A percentile compares a stretch with the other conserved stretches of the same genome.
phyloP scores from a whole-genome alignment of 2,113 vertebrate genomes.

The Dissostichus mawsoni region DNA sequence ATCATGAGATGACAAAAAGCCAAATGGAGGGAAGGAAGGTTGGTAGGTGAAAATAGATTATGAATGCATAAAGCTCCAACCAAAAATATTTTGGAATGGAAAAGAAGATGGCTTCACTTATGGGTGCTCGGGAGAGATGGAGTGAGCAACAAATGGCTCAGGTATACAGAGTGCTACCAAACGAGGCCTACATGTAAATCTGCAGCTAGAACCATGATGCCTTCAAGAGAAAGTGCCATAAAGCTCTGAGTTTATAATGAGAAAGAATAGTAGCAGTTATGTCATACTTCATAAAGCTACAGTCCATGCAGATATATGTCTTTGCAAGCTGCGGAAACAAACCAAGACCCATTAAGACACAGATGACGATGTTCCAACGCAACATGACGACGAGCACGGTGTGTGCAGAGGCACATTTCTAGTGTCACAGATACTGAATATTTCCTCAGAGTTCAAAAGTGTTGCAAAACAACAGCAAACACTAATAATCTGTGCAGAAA shows the following conservation, averaged over 20 bases:
- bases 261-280: constrained; percentile 6
- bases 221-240: constrained; percentile 1
- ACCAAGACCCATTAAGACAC: not conserved
- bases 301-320: not conserved
- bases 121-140: constrained; percentile 61
- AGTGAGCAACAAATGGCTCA: constrained; percentile 75
- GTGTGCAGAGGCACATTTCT: constrained; percentile 28
- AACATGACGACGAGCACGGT: not conserved
- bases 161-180: constrained; percentile 26
- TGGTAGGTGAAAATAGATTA: constrained; percentile 77
- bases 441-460: constrained; percentile 72
- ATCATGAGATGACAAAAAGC: constrained; percentile 77
- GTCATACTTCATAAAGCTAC: not conserved
- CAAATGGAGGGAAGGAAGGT: constrained; percentile 76
- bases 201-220: not conserved
- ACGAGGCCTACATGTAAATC: constrained; percentile 13
- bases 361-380: not conserved
- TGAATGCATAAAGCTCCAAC: constrained; percentile 74
- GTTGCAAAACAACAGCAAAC: constrained; percentile 74
- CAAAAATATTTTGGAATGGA: constrained; percentile 78
- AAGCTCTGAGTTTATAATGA: constrained; percentile 23
- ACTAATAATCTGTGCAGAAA: constrained; percentile 82
- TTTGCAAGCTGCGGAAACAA: constrained; percentile 35
- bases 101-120: constrained; percentile 72
- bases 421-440: constrained; percentile 51